Base-by-base conservation (phyloP, 2,113 vertebrate genomes). In the Pseudorhombus dupliciocellatus region DNA sequence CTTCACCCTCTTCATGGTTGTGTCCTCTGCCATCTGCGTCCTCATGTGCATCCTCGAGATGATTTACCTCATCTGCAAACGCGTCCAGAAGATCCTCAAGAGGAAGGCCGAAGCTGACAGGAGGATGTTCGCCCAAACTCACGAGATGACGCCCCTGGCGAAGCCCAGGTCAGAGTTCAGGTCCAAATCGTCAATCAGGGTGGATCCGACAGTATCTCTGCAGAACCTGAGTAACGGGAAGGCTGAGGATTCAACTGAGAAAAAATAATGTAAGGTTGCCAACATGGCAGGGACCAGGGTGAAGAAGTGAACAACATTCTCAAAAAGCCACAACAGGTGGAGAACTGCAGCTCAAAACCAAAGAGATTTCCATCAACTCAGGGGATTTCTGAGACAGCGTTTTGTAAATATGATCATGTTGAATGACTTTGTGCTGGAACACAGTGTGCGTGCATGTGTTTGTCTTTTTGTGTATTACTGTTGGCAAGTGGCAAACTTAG, bases 1-100 rank as follows among this genome's bases (percentile, higher is more conserved):
- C 84, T 98, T 99, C 92, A 97, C 95, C 6, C 10, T 98, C 48
- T 98, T 99, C 87, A 99, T 98, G 96, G 94, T 98, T 52, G 65
- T 93, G 62, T 95, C 94, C 0, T 89, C 97, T 5, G 83, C 69
- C 0, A 0, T 95, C 58, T 99, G 98, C 37, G 73, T 98, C 28
- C n/a, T 95, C 10, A 94, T 98, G 83, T 97, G 94, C 75, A 61
- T 98, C 3, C 1, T 93, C 0, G 97, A 99, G 88, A 94, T 96
- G 12, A 0, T 73, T 71, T 98, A 99, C 89, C 93, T 99, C 40
- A 71, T 98, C 1, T 80, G 75, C 79, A 98, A 96, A 76, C 85
- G 92, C 31, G 86, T 92, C 54, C 60, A 31, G 0, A 95, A 97
- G 88, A 0, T 11, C 2, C 1, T 88, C 0, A 51, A 0, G 16